Percentiles rank a stretch among this genome's conserved stretches.
Conservation (phyloP, 2,888 invertebrate species). For the Boloria euphrosyne region DNA sequence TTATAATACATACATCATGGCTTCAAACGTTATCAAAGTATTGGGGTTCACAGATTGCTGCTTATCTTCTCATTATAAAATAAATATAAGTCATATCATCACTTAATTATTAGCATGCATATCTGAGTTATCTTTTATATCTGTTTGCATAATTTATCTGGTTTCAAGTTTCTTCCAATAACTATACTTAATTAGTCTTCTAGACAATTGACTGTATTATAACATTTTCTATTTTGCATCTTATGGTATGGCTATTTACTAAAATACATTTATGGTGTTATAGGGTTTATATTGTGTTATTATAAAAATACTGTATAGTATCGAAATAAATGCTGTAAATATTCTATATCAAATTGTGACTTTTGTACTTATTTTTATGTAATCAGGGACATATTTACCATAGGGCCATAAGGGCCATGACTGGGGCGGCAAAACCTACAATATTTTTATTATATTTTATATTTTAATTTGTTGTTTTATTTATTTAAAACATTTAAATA, state of each 20-base stretch:
- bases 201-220: neutral
- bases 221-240: neutral
- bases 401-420: too few species aligned
- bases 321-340: conserved; percentile 5
- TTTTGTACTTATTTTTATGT: too few species aligned
- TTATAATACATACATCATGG: neutral
- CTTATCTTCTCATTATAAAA: conserved; percentile 25
- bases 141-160: conserved; percentile 25
- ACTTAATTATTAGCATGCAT: conserved; percentile 30
- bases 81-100: conserved; percentile 28
- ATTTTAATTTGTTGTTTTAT: too few species aligned
- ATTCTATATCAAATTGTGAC: neutral
- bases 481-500: too few species aligned
- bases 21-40: conserved; percentile 22
- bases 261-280: neutral
- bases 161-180: neutral
- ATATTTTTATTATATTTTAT: too few species aligned
- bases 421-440: too few species aligned
- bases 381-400: too few species aligned
- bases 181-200: neutral
- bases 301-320: neutral
- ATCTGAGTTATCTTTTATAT: conserved; percentile 14
- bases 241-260: conserved; percentile 7
- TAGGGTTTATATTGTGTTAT: neutral
- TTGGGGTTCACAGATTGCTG: conserved; percentile 16